Base-by-base conservation (phyloP, 2,888 invertebrate species). In the Ceramica pisi region DNA sequence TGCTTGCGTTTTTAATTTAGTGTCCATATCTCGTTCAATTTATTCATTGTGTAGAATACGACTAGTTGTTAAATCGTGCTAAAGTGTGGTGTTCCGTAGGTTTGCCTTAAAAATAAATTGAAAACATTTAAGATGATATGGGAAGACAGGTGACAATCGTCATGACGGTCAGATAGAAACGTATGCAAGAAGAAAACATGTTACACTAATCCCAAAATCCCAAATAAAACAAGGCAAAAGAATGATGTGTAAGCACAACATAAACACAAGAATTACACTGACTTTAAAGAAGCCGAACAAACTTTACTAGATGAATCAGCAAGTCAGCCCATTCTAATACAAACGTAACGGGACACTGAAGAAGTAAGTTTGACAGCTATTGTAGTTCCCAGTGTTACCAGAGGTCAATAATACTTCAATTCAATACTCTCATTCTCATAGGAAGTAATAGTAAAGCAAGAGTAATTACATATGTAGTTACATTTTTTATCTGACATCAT, bases 1-100 rank as follows among this genome's bases (percentile, higher is more conserved):
- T 69, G 57, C 68, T 79, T 66, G 46, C 9, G 71, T 76, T 72
- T 41, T 41, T 55, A 41, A 57, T 70, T 67, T 64, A 38, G 57
- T 53, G 46, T 26, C 35, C 26, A 61, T 59, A 38, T 59, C 10
- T 68, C 23, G 48, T 72, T 61, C 31, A 63, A 66, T 71, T 71
- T 46, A 53, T 50, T 55, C 14, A 60, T 63, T 63, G 44, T 68
- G n/a, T 16, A 64, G 44, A 46, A 38, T 57, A 50, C 19, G 5
- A 7, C 46, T 21, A 21, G 12, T 53, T 19, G 53, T 44, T 23
- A 10, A 23, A 31, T 12, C n/a, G 16, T 23, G 44, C 14, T 26
- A 16, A 10, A n/a, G 23, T 8, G 21, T n/a, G 12, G 19, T 12
- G 59, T 65, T 75, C 64, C 56, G 77, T 65, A 70, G 9, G 2